Conservation (phyloP, 2,888 invertebrate species). For the Drosophila mulleri region DNA sequence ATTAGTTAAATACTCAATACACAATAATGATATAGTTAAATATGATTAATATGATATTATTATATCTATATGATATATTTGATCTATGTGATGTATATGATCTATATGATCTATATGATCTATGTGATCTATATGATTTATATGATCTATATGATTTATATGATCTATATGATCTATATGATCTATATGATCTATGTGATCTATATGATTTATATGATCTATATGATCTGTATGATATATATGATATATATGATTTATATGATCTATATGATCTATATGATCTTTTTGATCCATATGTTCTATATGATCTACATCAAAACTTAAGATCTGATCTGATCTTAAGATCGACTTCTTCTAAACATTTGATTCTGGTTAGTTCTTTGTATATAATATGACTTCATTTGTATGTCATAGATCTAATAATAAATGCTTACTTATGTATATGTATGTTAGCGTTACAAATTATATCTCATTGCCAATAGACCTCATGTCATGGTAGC, state of each 20-base stretch:
- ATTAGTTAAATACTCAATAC: background rate
- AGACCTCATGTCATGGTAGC: background rate
- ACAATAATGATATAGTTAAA: background rate
- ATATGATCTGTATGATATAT: background rate
- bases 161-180: background rate
- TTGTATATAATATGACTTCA: too few relatives aligned
- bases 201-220: background rate
- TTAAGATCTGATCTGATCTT: too few relatives aligned
- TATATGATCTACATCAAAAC: background rate
- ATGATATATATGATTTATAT: background rate
- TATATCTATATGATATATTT: background rate
- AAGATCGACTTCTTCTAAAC: too few relatives aligned
- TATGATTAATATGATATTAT: background rate
- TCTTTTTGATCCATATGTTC: background rate
- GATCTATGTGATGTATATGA: background rate
- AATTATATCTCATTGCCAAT: background rate
- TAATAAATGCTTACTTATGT: background rate
- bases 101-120: background rate
- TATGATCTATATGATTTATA: background rate
- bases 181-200: background rate
- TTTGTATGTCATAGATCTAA: background rate
- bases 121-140: background rate
- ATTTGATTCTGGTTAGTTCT: too few relatives aligned
- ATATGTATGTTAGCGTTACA: background rate
- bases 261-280: background rate